phyloP scores from a whole-genome alignment of 2,888 invertebrate species.

The Tanaodytes sp. region DNA sequence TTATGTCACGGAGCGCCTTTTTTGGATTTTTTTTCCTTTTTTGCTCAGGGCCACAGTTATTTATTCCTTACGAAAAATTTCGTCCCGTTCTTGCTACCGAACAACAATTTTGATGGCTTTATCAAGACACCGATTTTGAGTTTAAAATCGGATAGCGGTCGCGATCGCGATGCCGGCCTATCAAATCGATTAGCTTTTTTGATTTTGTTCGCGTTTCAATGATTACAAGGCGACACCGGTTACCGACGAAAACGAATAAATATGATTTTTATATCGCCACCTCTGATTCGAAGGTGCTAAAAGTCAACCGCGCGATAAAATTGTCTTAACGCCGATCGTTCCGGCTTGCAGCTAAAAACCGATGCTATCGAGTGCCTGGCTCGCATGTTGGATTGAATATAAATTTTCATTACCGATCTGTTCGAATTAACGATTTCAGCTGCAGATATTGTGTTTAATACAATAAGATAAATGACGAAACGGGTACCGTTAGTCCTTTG shows the following conservation, averaged over 20 bases:
- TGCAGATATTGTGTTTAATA: slow-evolving; percentile 26
- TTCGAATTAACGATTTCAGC: slow-evolving; percentile 52
- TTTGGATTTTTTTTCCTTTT: too few relatives aligned
- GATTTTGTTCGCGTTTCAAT: slow-evolving; percentile 5
- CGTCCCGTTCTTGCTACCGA: too few relatives aligned
- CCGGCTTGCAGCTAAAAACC: slow-evolving; percentile 53
- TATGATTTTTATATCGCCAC: slow-evolving; percentile 40
- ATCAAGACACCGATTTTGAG: neutral
- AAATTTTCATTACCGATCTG: slow-evolving; percentile 56
- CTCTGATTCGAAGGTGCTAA: slow-evolving; percentile 48
- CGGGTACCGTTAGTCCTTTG: slow-evolving; percentile 5
- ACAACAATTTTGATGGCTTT: neutral
- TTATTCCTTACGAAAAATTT: too few relatives aligned
- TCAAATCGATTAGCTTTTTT: neutral
- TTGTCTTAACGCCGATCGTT: slow-evolving; percentile 57
- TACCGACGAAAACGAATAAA: slow-evolving; percentile 25
- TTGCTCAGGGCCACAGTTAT: too few relatives aligned
- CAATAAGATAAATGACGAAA: slow-evolving; percentile 23
- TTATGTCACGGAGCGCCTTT: too few relatives aligned
- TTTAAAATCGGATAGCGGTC: too few relatives aligned
- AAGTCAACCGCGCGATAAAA: slow-evolving; percentile 57
- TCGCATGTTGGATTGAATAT: slow-evolving; percentile 53
- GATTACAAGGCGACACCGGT: neutral
- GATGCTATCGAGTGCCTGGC: slow-evolving; percentile 52
- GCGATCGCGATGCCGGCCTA: neutral